Base-by-base conservation (phyloP, 2,113 vertebrate species). In the Cyphomyrus discorhynchus region DNA sequence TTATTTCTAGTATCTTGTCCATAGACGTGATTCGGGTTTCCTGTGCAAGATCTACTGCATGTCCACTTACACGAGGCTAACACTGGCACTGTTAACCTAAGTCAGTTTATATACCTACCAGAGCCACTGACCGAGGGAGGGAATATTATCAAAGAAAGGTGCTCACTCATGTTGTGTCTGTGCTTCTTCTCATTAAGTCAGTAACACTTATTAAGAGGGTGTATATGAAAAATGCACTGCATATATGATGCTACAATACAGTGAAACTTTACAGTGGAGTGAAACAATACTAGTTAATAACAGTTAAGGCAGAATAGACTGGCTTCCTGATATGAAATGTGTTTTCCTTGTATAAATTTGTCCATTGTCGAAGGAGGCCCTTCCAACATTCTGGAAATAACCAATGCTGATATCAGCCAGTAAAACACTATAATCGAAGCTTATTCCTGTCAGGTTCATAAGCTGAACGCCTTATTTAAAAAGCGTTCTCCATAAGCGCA, bases 311-410 rank as follows among this genome's bases (percentile, higher is more conserved):
- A 87, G 47, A 87, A 31, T 87, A 10, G 31, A 42, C 85, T 19
- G 50, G 49, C 24, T 35, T 86, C 24, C 19, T 50, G 45, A 53
- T 87, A 53, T 4, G 50, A 87, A 87, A 87, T 19, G 31, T 56
- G 17, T 21, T 82, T 82, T 56, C 46, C 88, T 49, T 62, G 39
- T 86, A 35, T 70, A 35, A 27, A 24, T 31, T 85, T 85, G 13
- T 24, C 62, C 74, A 53, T 49, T 66, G 19, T 1, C 83, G 27
- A 56, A 70, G 31, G 58, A 42, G 53, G 53, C 9, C 50, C 49
- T 80, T 89, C 35, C 89, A 47, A 84, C 39, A 62, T 85, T 89
- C 52, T 15, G 70, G 24, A 89, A 31, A 52, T 82, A 62, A 89
- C 35, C 50, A 45, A n/a, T 42, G 42, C 31, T 5, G 56, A 53